Evolutionary conservation across 2,113 vertebrate genomes (phyloP).

Genomic region (Philantomba maxwellii): DNA sequence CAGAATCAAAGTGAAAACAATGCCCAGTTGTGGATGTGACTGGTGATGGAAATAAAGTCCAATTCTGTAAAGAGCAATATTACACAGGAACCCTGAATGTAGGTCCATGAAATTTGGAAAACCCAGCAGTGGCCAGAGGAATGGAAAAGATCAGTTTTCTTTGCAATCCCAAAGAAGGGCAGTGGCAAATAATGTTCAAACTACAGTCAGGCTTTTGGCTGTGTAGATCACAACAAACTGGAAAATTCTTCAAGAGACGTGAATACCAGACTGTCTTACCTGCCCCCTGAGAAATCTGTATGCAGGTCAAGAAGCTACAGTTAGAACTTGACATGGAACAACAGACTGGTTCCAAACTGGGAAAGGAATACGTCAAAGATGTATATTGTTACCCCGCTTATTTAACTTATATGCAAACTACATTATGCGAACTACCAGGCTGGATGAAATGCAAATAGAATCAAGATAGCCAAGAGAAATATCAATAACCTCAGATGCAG

Average conservation of each 20-base stretch:
- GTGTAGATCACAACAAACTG: background rate
- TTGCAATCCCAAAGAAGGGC: background rate
- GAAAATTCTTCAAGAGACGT: background rate
- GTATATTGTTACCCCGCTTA: background rate
- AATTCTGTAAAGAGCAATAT: background rate
- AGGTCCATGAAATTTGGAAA: background rate
- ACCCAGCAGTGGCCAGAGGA: background rate
- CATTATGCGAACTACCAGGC: background rate
- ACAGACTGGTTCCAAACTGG: background rate
- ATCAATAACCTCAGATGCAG: background rate
- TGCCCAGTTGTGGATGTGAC: background rate
- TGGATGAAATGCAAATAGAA: background rate
- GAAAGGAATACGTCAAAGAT: background rate
- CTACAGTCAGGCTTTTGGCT: background rate
- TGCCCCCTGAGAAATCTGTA: background rate
- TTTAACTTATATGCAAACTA: background rate
- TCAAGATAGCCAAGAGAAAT: background rate
- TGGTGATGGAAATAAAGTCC: background rate
- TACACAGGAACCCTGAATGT: background rate
- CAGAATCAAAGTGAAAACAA: background rate
- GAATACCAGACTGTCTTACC: background rate
- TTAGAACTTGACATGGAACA: background rate
- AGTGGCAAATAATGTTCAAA: background rate
- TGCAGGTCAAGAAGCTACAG: background rate
- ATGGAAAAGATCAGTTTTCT: background rate